Conservation (phyloP, 2,113 vertebrate genomes). For the Coregonus clupeaformis region DNA sequence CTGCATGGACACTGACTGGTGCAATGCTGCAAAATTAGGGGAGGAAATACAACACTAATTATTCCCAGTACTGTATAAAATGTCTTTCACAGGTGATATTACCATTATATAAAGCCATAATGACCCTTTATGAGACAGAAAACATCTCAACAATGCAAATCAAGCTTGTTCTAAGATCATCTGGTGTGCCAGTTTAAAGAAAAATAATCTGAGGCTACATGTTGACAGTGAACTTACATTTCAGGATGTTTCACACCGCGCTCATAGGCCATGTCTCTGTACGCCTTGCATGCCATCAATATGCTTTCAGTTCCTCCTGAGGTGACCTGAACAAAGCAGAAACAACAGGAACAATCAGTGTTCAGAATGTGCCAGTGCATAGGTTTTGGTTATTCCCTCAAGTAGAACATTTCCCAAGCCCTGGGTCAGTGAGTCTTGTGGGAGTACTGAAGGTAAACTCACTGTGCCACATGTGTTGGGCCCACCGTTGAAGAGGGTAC, state of each 20-base stretch:
- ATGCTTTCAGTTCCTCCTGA: slow-evolving; percentile 96
- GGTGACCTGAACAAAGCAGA: slow-evolving; percentile 66
- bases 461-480: slow-evolving; percentile 90
- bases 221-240: slow-evolving; percentile 78
- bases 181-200: background rate
- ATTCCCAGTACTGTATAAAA: no score
- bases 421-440: background rate
- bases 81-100: no score
- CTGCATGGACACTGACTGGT: slow-evolving; percentile 87
- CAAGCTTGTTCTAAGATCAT: background rate
- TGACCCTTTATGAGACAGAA: background rate
- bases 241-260: slow-evolving; percentile 90
- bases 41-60: no score
- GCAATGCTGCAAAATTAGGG: slow-evolving; percentile 75
- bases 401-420: background rate
- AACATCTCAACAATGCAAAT: background rate
- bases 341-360: background rate
- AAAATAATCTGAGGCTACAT: background rate
- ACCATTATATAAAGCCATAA: background rate
- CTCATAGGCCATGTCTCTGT: slow-evolving; percentile 90
- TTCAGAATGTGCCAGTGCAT: background rate
- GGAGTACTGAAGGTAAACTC: slow-evolving; percentile 52
- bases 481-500: slow-evolving; percentile 86
- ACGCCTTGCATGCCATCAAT: slow-evolving; percentile 96
- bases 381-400: background rate